Base-by-base conservation (phyloP, 2,797 vertebrate genomes). In the Triplophysa bombifrons region DNA sequence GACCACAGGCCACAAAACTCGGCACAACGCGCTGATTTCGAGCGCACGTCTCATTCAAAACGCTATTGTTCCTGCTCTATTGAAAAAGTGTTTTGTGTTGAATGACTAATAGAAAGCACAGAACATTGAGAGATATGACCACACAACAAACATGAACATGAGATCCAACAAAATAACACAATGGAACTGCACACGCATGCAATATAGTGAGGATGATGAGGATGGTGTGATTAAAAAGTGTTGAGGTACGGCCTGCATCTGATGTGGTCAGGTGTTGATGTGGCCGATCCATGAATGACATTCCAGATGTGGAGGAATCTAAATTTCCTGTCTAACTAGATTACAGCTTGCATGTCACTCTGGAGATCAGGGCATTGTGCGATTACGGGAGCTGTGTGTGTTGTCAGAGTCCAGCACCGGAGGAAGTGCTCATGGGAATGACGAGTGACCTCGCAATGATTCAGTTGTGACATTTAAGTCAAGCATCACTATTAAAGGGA, bases 251-350 rank as follows among this genome's bases (percentile, higher is more conserved):
- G 12, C 10, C 44, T 46, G 3, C 44, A 11, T 46, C 44, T 19
- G 46, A 30, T 3, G 48, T 8, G 11, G 12, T n/a, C 27, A 71
- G 69, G 27, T 10, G 69, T 41, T 74, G 46, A 65, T 12, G 58
- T 30, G 44, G 19, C 44, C 19, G 2, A 74, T 63, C 58, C 58
- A 51, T 2, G 25, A 17, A 27, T 74, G 41, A 20, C 5, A 10
- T 48, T 50, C 46, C 60, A 27, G 65, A 78, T 81, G 83, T 60
- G 2, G 38, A 78, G 16, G 68, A 67, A 63, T 58, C 72, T 70
- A 77, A 44, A 53, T 19, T 60, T 72, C 73, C 73, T 78, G 22
- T 44, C 83, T 88, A 84, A 88, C 72, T 87, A 82, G 88, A 89
- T 87, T 88, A 84, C 56, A 83, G 55, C 80, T 76, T 74, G 56